Evolutionary conservation across 2,888 invertebrate species (phyloP).

Genomic region (Eupithecia centaureata): DNA sequence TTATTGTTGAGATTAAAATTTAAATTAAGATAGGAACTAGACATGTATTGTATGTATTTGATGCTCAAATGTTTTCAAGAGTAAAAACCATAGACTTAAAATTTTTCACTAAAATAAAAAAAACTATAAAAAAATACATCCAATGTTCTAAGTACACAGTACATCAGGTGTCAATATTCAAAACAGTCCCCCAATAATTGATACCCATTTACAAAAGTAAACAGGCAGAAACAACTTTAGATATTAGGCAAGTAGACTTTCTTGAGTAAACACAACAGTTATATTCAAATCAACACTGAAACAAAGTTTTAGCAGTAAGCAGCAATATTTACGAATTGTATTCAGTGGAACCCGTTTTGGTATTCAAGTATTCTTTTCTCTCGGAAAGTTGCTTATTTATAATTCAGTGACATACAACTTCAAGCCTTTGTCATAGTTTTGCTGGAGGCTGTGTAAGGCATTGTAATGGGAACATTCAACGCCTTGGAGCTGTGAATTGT

Average conservation of each 20-base stretch:
- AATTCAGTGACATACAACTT: constrained; percentile 31
- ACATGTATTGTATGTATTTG: too few species aligned
- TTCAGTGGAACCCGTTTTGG: constrained; percentile 28
- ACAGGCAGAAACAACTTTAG: neutral
- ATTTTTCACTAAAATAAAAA: too few species aligned
- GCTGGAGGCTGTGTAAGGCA: constrained; percentile 14
- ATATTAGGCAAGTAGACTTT: neutral
- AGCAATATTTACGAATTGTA: constrained; percentile 25
- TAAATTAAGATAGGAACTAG: too few species aligned
- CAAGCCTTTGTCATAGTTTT: constrained; percentile 30
- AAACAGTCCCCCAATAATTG: neutral
- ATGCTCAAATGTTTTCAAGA: too few species aligned
- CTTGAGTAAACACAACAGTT: neutral
- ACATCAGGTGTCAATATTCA: too few species aligned
- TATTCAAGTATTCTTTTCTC: constrained; percentile 35
- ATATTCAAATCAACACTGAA: constrained; percentile 16
- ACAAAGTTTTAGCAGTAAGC: constrained; percentile 16
- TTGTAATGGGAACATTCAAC: constrained; percentile 20
- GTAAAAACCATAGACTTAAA: too few species aligned
- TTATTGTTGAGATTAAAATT: too few species aligned
- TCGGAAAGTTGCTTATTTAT: constrained; percentile 29
- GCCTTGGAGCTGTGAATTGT: neutral
- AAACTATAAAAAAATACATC: too few species aligned
- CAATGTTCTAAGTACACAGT: too few species aligned
- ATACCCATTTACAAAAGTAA: neutral